A percentile compares a stretch with the other conserved stretches of the same genome.
Evolutionary conservation across 64 coral and sea anemone genomes (phyloP).

Genomic region (Acropora tenuis): DNA sequence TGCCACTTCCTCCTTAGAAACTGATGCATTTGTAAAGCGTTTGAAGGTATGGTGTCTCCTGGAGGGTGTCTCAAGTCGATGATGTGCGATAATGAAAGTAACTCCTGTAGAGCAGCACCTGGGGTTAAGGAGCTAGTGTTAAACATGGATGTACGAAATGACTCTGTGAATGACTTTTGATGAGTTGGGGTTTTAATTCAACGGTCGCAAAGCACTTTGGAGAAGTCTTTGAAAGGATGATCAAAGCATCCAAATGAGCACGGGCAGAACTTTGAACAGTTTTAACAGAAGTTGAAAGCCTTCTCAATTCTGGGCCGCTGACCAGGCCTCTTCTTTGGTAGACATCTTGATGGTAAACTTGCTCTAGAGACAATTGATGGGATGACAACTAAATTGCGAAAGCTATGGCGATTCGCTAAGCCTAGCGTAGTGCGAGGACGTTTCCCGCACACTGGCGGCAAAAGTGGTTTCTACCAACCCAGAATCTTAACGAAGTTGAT

Average conservation of each 20-base stretch:
- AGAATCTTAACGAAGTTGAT: slow-evolving; percentile 2
- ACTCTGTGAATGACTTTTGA: too few relatives aligned
- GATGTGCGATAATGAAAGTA: background rate
- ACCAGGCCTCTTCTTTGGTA: slow-evolving; percentile 55
- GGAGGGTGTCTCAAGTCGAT: background rate
- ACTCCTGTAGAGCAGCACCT: background rate
- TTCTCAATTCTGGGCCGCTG: slow-evolving; percentile 49
- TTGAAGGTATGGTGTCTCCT: background rate
- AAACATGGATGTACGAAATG: too few relatives aligned
- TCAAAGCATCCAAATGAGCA: too few relatives aligned
- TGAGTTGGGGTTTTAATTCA: too few relatives aligned
- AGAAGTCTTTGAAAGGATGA: too few relatives aligned
- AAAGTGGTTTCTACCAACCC: slow-evolving; percentile 40
- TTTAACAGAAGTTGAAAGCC: slow-evolving; percentile 47
- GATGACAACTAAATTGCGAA: background rate
- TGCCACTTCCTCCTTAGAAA: background rate
- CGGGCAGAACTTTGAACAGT: slow-evolving; percentile 49
- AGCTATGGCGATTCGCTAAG: slow-evolving; percentile 43
- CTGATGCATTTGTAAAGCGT: too few relatives aligned
- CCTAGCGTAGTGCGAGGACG: slow-evolving; percentile 45
- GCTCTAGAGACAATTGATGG: slow-evolving; percentile 45
- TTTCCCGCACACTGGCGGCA: slow-evolving; percentile 20
- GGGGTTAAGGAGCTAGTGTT: too few relatives aligned
- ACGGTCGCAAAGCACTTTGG: slow-evolving; percentile 17
- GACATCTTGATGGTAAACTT: slow-evolving; percentile 59